Evolutionary conservation across 2,797 vertebrate species (phyloP), one percentile per base, ranked within the genome.

Genomic region (Urophycis tenuis): DNA sequence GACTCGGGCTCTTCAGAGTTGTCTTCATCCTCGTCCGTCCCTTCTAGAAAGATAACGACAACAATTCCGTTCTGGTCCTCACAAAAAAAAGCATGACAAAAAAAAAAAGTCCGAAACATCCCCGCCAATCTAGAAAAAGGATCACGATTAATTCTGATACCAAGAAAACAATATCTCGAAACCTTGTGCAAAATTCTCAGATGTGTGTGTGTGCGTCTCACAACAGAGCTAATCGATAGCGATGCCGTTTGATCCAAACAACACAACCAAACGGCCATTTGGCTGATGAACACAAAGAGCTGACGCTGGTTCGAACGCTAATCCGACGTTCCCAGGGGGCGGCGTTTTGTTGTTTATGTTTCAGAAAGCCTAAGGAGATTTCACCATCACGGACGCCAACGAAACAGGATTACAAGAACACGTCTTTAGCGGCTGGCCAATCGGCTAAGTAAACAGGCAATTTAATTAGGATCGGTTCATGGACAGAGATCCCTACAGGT

Each of bases 1-100:
- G 90, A 87, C 81, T 91, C 88, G 0, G 83, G 39, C 84, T 89
- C 86, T 36, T 85, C 82, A 29, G 81, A 12, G n/a, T 86, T 85
- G 45, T 33, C 86, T n/a, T 88, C 87, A 69, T 22, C 71, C 73
- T 88, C 88, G 72, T 89, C 88, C 31, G 15, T n/a, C 76, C 89
- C 60, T 45, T 31, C 76, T 73, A 71, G 19, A 71, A 4, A 31
- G 14, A 33, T 10, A 5, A 70, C 31, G 33, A 31, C 73, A 67
- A 67, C 60, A 10, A 67, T 67, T 67, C 60, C 29, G n/a, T 67
- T 60, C 45, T n/a, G 17, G 45, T 53, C 45, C 45, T 41, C 17
- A 41, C 39, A 41, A 41, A 29, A 41, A 41, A 29, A 67, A 67
- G 60, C 25, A 29, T 67, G 29, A 67, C 60, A 12, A 11, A 29